Evolutionary conservation across 1,140 invertebrate species (phyloP).

Genomic region (Drosophila subobscura): DNA sequence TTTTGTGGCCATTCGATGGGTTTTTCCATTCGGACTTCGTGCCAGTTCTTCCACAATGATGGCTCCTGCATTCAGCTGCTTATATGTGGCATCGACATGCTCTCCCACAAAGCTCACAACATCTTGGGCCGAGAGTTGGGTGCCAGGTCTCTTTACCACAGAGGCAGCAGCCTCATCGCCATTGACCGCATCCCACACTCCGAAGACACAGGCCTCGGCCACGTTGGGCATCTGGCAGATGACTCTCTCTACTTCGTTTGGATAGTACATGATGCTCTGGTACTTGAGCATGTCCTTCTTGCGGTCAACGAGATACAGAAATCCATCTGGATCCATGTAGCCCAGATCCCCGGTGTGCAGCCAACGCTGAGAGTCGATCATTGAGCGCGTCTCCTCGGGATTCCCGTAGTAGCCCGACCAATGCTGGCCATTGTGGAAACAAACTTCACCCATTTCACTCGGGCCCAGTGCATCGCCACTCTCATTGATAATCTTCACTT

Average conservation of each 20-base stretch:
- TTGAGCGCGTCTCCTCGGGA: slow-evolving; percentile 13
- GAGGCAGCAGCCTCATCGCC: slow-evolving; percentile 63
- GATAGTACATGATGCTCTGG: slow-evolving; percentile 68
- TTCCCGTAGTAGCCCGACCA: slow-evolving; percentile 70
- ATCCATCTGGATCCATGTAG: slow-evolving; percentile 85
- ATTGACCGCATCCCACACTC: slow-evolving; percentile 40
- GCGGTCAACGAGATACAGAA: slow-evolving; percentile 85
- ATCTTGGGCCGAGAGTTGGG: slow-evolving; percentile 14
- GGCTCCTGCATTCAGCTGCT: slow-evolving; percentile 30
- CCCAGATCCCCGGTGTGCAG: slow-evolving; percentile 88
- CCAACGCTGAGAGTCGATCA: slow-evolving; percentile 84
- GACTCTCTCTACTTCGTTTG: slow-evolving; percentile 60
- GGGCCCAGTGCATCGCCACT: slow-evolving; percentile 39
- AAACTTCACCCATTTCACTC: slow-evolving; percentile 53
- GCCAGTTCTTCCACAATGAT: slow-evolving; percentile 19
- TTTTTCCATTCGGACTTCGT: slow-evolving; percentile 33
- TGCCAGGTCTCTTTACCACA: slow-evolving; percentile 40
- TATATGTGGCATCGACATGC: slow-evolving; percentile 18
- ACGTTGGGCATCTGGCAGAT: slow-evolving; percentile 56
- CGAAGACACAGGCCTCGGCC: slow-evolving; percentile 66
- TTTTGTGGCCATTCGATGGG: slow-evolving; percentile 26
- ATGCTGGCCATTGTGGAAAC: slow-evolving; percentile 26
- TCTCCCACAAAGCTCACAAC: slow-evolving; percentile 15
- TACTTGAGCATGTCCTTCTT: slow-evolving; percentile 86
- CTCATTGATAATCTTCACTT: slow-evolving; percentile 74